A percentile compares a stretch with the other conserved stretches of the same genome.
Evolutionary conservation across 2,113 vertebrate genomes (phyloP).

Genomic region (Trinectes maculatus): DNA sequence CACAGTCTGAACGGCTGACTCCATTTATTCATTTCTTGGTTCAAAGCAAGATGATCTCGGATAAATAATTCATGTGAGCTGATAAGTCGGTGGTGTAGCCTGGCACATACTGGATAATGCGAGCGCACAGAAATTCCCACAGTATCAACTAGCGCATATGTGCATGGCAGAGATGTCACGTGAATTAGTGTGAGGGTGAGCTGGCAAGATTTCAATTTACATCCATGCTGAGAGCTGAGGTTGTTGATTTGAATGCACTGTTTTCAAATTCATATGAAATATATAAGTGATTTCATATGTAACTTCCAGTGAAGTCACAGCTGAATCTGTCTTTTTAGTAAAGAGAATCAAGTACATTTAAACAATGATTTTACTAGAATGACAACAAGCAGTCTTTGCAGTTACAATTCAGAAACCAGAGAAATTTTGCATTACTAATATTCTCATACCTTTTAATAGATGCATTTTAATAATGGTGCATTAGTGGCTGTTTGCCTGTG

Average conservation of each 20-base stretch:
- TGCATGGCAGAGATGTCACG: neutral
- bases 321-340: neutral
- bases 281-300: slow-evolving; percentile 7
- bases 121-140: neutral
- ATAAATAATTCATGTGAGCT: slow-evolving; percentile 49
- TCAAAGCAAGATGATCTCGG: slow-evolving; percentile 7
- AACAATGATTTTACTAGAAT: neutral
- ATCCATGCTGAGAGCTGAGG: neutral
- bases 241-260: neutral
- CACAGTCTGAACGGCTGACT: neutral
- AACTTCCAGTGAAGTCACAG: neutral
- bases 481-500: neutral
- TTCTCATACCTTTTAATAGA: neutral
- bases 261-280: slow-evolving; percentile 1
- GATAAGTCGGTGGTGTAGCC: slow-evolving; percentile 24
- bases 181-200: slow-evolving; percentile 3
- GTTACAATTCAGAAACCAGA: neutral
- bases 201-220: slow-evolving; percentile 15
- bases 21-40: slow-evolving; percentile 10
- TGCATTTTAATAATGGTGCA: neutral
- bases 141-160: neutral
- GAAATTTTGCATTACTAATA: neutral
- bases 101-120: neutral
- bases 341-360: neutral
- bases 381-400: neutral